Evolutionary conservation across 2,888 invertebrate species (phyloP).

Genomic region (Nephrotoma appendiculata): DNA sequence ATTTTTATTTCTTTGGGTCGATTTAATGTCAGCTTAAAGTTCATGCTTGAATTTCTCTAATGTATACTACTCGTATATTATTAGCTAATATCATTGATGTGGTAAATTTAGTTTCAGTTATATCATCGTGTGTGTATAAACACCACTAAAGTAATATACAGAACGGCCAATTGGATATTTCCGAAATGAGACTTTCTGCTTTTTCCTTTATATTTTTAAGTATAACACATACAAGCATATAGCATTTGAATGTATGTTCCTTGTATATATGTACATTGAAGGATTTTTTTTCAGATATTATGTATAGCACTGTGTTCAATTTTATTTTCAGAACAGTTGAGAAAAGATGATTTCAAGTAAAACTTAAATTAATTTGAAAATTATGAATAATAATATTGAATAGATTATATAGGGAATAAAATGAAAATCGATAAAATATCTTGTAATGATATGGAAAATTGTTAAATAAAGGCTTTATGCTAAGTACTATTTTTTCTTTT

Average conservation of each 20-base stretch:
- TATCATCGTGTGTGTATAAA: background rate
- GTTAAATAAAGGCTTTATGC: background rate
- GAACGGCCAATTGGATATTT: background rate
- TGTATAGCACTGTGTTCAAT: background rate
- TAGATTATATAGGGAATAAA: background rate
- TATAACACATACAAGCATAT: background rate
- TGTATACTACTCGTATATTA: background rate
- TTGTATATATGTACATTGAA: background rate
- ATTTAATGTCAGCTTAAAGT: background rate
- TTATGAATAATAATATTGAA: background rate
- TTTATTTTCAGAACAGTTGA: background rate
- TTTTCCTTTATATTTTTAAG: background rate
- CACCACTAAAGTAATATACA: background rate
- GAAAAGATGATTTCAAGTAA: background rate
- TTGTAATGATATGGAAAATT: background rate
- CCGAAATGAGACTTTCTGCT: background rate
- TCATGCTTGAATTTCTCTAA: background rate
- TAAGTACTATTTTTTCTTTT: background rate
- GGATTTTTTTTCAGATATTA: background rate
- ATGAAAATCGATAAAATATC: background rate
- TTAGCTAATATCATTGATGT: background rate
- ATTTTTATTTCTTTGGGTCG: background rate
- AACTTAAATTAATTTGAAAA: background rate
- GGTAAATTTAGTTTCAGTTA: background rate
- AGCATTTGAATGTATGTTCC: background rate